A percentile compares a stretch with the other conserved stretches of the same genome.
Conservation (phyloP, 2,113 vertebrate species). For the Fregetta grallaria region DNA sequence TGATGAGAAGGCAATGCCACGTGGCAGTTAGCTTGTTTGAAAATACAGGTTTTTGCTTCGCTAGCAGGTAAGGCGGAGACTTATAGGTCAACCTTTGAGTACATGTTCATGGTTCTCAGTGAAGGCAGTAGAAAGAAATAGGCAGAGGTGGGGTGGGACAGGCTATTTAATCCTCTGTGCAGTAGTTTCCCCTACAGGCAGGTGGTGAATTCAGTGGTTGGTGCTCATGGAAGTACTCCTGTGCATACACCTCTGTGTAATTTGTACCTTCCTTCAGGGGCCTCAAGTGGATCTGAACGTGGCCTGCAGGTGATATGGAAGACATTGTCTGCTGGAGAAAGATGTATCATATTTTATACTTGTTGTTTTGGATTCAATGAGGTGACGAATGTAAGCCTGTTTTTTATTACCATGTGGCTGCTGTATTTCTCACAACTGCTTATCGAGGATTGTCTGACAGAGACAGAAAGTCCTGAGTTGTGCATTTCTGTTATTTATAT, state of each 20-base stretch:
- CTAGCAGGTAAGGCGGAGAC: background rate
- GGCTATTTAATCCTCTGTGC: background rate
- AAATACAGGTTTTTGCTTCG: background rate
- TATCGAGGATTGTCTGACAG: background rate
- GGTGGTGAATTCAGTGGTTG: background rate
- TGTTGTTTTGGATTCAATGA: background rate
- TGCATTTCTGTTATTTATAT: background rate
- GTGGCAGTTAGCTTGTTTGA: background rate
- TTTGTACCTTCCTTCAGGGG: background rate
- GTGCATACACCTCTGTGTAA: rapidly evolving
- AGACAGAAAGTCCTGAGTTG: background rate
- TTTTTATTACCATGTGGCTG: background rate
- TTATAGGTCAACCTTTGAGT: background rate
- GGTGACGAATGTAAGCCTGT: constrained; percentile 6
- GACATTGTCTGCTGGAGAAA: background rate
- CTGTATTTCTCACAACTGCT: constrained; percentile 11
- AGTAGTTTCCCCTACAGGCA: background rate
- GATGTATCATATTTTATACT: background rate
- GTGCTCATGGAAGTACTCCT: rapidly evolving
- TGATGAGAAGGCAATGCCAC: background rate
- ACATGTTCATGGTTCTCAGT: background rate
- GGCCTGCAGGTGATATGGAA: background rate
- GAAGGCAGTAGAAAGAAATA: background rate
- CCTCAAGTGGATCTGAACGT: background rate
- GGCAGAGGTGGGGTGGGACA: background rate